phyloP scores from a whole-genome alignment of 2,888 invertebrate genomes.

The Limnephilus marmoratus region DNA sequence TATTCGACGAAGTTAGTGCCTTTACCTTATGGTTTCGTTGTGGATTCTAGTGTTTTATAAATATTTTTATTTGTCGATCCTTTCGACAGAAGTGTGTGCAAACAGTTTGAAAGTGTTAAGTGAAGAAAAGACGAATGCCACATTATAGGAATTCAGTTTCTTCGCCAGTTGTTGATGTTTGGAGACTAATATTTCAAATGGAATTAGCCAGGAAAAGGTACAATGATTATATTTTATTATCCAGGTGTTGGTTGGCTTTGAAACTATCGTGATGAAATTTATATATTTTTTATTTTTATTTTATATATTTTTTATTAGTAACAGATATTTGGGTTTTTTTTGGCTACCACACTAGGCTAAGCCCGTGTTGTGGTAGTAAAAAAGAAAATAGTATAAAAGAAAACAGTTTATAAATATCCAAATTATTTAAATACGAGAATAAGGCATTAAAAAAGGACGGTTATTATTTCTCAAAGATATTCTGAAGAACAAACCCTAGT shows the following conservation, averaged over 20 bases:
- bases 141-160: constrained; percentile 62
- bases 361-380: too few species aligned
- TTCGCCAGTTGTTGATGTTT: constrained; percentile 60
- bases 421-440: neutral
- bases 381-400: too few species aligned
- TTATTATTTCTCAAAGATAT: neutral
- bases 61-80: neutral
- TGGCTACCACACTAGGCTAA: too few species aligned
- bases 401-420: neutral
- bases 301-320: too few species aligned
- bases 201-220: constrained; percentile 67
- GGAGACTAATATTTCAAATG: constrained; percentile 66
- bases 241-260: neutral
- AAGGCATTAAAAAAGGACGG: neutral
- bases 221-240: constrained; percentile 51
- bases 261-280: neutral
- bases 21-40: neutral
- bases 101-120: constrained; percentile 8
- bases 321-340: too few species aligned
- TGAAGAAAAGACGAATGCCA: constrained; percentile 62
- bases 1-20: neutral
- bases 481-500: neutral
- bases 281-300: too few species aligned
- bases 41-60: neutral
- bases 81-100: neutral